Percentiles rank a stretch among this genome's conserved stretches.
phyloP scores from a whole-genome alignment of 2,113 vertebrate genomes.

The Dipodomys spectabilis region DNA sequence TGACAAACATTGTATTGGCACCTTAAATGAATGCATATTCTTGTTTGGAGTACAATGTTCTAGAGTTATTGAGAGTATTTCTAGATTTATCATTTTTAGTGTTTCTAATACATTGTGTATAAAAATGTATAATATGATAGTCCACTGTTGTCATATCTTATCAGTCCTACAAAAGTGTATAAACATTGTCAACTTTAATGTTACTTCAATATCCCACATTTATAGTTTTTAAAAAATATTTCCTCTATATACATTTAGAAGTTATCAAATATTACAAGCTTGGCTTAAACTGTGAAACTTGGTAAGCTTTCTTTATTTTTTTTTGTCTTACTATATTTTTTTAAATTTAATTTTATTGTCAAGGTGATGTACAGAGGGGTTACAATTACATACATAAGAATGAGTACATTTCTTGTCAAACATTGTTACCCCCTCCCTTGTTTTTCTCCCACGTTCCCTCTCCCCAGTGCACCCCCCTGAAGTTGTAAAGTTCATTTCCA shows the following conservation, averaged over 20 bases:
- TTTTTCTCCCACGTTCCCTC: too few relatives aligned
- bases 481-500: too few relatives aligned
- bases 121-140: neutral
- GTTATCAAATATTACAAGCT: neutral
- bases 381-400: too few relatives aligned
- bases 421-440: too few relatives aligned
- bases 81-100: neutral
- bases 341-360: too few relatives aligned
- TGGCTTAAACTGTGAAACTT: conserved; percentile 1
- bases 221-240: neutral
- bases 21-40: neutral
- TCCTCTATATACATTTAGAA: conserved; percentile 1
- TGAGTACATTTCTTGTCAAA: too few relatives aligned
- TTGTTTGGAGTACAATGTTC: neutral
- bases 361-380: too few relatives aligned
- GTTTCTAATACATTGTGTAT: neutral
- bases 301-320: neutral
- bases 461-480: too few relatives aligned
- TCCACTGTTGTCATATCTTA: neutral
- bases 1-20: conserved; percentile 1
- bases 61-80: too few relatives aligned
- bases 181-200: neutral
- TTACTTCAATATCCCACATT: neutral
- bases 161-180: neutral
- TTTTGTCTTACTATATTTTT: too few relatives aligned